Evolutionary conservation across 2,113 vertebrate genomes (phyloP), one percentile per base, ranked within the genome.

Genomic region (Propithecus coquereli): DNA sequence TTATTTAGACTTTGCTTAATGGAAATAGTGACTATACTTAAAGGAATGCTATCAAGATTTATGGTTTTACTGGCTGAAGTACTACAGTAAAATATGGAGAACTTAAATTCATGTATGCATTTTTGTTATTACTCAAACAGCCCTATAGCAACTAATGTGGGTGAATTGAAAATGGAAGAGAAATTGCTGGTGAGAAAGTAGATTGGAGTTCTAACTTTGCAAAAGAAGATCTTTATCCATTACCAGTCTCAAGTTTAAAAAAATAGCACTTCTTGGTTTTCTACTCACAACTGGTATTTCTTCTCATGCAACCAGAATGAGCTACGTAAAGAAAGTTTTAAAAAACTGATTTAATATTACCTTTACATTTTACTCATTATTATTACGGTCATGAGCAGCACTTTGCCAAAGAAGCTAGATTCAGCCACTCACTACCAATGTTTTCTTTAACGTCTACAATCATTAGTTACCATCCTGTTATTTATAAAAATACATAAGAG

Each of bases 1-100:
- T 84, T 87, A 81, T 71, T 80, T 93, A 93, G 95, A 96, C 68
- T 70, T 95, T 95, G 84, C 79, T 89, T 89, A 82, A 71, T 91
- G 37, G 25, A 57, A 91, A 94, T 30, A 89, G 32, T 57, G 40
- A 84, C 87, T 92, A 82, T 4, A 25, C 22, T 87, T 94, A 82
- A 87, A 92, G 66, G 34, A 80, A 95, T 85, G 40, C 40, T 66
- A 94, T 65, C 59, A 86, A 74, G 81, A 94, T 50, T 66, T 63
- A 50, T 61, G 80, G 27, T 66, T 93, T 96, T 52, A 47, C 52
- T 70, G 59, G 20, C 57, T 96, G 65, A 95, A 87, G 80, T 43
- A 70, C 14, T 84, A 86, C 25, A 59, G 12, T 83, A 63, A 92
- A 92, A 91, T 80, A 71, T 5, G 30, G 47, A 87, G 76, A 89